Evolutionary conservation across 1,140 invertebrate species (phyloP).

Genomic region (Trissolcus basalis): DNA sequence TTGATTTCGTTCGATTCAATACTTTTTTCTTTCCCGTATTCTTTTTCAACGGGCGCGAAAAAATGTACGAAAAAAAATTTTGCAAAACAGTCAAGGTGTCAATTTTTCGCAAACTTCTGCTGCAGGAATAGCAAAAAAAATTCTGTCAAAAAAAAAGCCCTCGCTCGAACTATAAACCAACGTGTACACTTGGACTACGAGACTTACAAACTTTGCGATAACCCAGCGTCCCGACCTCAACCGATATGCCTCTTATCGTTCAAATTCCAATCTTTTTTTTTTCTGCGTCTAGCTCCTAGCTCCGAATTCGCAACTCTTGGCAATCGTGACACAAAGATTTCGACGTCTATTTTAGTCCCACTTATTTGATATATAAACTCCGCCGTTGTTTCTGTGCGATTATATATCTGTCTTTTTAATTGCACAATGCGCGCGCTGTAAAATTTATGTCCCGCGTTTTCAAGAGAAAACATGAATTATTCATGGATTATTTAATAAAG

Average conservation of each 20-base stretch:
- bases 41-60: conserved; percentile 28
- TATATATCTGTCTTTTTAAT: too few relatives aligned
- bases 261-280: conserved; percentile 57
- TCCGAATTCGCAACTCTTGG: conserved; percentile 42
- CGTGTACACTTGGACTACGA: conserved; percentile 47
- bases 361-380: too few relatives aligned
- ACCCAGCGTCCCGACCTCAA: conserved; percentile 61
- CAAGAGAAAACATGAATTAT: too few relatives aligned
- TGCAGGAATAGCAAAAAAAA: too few relatives aligned
- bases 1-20: conserved; percentile 51
- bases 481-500: too few relatives aligned
- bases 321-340: conserved; percentile 17
- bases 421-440: too few relatives aligned
- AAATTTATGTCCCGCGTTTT: too few relatives aligned
- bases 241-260: conserved; percentile 61
- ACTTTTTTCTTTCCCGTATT: conserved; percentile 37
- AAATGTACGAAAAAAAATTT: conserved; percentile 2
- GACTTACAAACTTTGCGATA: conserved; percentile 58
- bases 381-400: too few relatives aligned
- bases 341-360: too few relatives aligned
- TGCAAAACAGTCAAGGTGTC: too few relatives aligned
- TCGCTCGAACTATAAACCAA: conserved; percentile 34
- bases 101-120: too few relatives aligned
- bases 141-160: conserved; percentile 6
- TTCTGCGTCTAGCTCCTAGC: conserved; percentile 45